Evolutionary conservation across 2,888 invertebrate species (phyloP).

Genomic region (Pyrocoelia pectoralis): DNA sequence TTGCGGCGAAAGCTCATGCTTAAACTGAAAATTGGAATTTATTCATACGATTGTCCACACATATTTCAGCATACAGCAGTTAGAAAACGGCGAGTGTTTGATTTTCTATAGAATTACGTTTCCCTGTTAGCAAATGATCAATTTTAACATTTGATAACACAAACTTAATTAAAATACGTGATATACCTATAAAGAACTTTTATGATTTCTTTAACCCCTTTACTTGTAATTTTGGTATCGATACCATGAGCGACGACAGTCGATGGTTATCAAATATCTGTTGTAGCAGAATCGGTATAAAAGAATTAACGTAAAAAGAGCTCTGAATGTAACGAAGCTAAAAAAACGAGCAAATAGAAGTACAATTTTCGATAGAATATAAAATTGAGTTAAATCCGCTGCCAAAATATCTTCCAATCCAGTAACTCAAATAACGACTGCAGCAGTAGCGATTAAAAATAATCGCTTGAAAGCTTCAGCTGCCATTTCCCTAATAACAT

Average conservation of each 20-base stretch:
- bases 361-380: slow-evolving; percentile 16
- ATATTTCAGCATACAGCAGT: no score
- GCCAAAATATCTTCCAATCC: slow-evolving; percentile 33
- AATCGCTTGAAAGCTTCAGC: slow-evolving; percentile 41
- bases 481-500: slow-evolving; percentile 35
- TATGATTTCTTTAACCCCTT: background rate
- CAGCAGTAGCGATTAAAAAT: slow-evolving; percentile 43
- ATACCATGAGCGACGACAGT: background rate
- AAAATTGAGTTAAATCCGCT: slow-evolving; percentile 23
- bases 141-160: background rate
- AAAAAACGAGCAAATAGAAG: slow-evolving; percentile 14
- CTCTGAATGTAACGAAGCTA: background rate
- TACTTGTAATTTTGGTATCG: background rate
- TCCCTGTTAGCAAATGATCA: no score
- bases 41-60: no score
- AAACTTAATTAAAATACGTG: background rate
- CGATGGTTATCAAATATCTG: background rate
- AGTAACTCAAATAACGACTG: slow-evolving; percentile 36
- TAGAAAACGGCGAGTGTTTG: no score
- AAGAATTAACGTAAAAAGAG: background rate
- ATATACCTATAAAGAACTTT: background rate
- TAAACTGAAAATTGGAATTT: no score
- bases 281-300: background rate
- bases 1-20: no score
- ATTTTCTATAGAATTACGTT: no score